Evolutionary conservation across 2,888 invertebrate species (phyloP), one percentile per base, ranked within the genome.

Genomic region (Cryptus armator): DNA sequence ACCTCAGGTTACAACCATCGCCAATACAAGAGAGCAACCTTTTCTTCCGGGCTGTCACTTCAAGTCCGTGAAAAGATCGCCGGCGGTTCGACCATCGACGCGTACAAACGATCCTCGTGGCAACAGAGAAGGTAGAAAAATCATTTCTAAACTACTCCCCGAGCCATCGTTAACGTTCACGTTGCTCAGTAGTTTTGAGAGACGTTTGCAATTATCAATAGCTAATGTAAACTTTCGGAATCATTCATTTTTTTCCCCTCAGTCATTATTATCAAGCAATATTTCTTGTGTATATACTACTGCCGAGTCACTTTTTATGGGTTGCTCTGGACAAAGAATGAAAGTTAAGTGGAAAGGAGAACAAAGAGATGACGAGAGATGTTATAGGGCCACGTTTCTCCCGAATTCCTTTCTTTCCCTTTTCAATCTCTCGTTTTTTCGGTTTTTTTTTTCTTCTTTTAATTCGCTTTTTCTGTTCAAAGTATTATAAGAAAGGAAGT

Each of bases 41-140:
- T 77, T 85, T 67, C 62, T 76, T 59, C 75, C 32, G 43, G 37
- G 19, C 72, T 70, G 81, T 81, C 85, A 83, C 71, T 66, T 70
- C 51, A 56, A 48, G 64, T 44, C 43, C 70, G 53, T 44, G 68
- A 53, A 74, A 71, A 79, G 66, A 83, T 80, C 80, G 74, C 70
- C 46, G 19, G 24, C 51, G 43, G 66, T 32, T 76, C 37, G 10
- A 44, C 67, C 59, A 70, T 80, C 75, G 67, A 80, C 83, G 77
- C 62, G 56, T 80, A 85, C 77, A 83, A 85, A 85, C 74, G 83
- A 83, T 71, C 79, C 32, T 29, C 46, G 12, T 24, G n/a, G 68
- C 14, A n/a, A 19, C 56, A 32, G 53, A 48, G 62, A 44, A 53
- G 71, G 62, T 24, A 74, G 80, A 85, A 77, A 68, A 80, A 80